These are phyloP conservation scores for Albula goreensis DNA, from an alignment of 2,113 vertebrate genomes.

Conservation along the genomic window DNA sequence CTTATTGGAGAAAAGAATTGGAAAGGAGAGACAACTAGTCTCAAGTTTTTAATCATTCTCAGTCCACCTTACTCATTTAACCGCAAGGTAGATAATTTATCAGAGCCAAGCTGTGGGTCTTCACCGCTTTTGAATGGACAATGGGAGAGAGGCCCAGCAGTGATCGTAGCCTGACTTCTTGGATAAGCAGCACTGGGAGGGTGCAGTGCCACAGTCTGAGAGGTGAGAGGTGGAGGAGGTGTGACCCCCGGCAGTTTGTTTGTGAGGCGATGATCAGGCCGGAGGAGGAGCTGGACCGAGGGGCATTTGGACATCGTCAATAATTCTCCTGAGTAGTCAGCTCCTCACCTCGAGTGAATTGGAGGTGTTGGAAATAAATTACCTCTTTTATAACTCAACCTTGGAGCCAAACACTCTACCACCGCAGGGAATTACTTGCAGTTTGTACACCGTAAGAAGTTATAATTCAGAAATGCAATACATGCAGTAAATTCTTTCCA, in stretches of 20 bases:
- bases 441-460: constrained; percentile 1
- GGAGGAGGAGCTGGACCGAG: neutral
- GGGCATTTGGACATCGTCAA: constrained; percentile 1
- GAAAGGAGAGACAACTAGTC: neutral
- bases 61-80: neutral
- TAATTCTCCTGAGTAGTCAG: constrained; percentile 8
- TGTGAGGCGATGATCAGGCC: constrained; percentile 5
- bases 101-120: neutral
- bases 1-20: neutral
- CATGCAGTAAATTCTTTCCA: neutral
- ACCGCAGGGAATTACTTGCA: constrained; percentile 18
- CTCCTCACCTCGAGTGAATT: constrained; percentile 12
- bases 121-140: neutral
- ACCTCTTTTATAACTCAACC: constrained; percentile 25
- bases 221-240: neutral
- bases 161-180: neutral
- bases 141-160: neutral
- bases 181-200: neutral
- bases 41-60: too few species aligned
- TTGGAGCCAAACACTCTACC: constrained; percentile 3
- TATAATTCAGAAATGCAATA: constrained; percentile 20
- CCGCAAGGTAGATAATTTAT: neutral
- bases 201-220: neutral
- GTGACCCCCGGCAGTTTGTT: constrained; percentile 22
- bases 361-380: constrained; percentile 33